Conservation (phyloP, 1,140 invertebrate genomes). For the Druon quercuslanigerum region DNA sequence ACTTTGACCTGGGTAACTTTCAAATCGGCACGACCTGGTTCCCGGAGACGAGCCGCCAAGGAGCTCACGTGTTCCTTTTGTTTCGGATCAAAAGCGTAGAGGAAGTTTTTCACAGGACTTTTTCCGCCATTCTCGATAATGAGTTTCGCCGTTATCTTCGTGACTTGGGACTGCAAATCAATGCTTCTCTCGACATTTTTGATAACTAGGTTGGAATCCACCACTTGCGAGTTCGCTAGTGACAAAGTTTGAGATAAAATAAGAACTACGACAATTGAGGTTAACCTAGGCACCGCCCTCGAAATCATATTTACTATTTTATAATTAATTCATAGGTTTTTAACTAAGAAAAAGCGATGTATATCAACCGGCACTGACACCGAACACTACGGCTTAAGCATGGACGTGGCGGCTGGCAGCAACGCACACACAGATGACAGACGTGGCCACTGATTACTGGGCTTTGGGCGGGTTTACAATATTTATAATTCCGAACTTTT, state of each 20-base stretch:
- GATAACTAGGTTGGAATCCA: slow-evolving; percentile 79
- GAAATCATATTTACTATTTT: background rate
- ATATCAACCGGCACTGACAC: slow-evolving; percentile 42
- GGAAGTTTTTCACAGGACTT: slow-evolving; percentile 80
- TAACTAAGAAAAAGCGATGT: slow-evolving; percentile 20
- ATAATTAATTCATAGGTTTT: slow-evolving; percentile 24
- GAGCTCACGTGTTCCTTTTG: slow-evolving; percentile 83
- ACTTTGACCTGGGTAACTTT: slow-evolving; percentile 77
- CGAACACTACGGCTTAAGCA: slow-evolving; percentile 9
- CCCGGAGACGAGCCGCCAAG: slow-evolving; percentile 80
- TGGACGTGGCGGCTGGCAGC: slow-evolving; percentile 49
- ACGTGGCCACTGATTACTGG: slow-evolving; percentile 32
- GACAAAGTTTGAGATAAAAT: background rate
- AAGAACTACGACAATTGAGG: background rate
- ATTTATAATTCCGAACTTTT: background rate
- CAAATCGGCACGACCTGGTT: slow-evolving; percentile 80
- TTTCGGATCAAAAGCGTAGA: slow-evolving; percentile 82
- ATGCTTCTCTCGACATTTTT: slow-evolving; percentile 90
- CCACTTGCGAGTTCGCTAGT: slow-evolving; percentile 17
- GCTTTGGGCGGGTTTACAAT: background rate
- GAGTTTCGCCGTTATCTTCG: slow-evolving; percentile 87
- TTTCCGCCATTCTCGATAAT: slow-evolving; percentile 89
- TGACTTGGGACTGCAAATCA: slow-evolving; percentile 91
- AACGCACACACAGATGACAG: slow-evolving; percentile 38
- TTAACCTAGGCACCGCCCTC: background rate